A percentile compares a stretch with the other conserved stretches of the same genome.
Evolutionary conservation across 2,113 vertebrate genomes (phyloP).

Genomic region (Chinchilla lanigera): DNA sequence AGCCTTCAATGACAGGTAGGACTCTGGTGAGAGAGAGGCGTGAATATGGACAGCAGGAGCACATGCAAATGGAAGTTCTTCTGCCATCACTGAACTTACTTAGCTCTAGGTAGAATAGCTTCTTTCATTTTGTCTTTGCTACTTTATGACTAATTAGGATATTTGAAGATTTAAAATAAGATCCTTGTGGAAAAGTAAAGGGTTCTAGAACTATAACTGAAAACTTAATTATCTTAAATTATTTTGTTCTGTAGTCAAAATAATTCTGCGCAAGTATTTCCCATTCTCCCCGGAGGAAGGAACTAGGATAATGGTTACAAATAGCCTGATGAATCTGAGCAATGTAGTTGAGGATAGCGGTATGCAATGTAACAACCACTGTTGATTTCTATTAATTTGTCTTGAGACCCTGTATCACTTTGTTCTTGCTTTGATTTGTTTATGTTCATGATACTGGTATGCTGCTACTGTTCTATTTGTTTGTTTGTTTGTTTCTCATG

Average conservation of each 20-base stretch:
- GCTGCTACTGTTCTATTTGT: too few relatives aligned
- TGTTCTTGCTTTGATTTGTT: too few relatives aligned
- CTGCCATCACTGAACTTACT: background rate
- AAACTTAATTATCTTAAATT: constrained; percentile 54
- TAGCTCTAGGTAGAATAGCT: background rate
- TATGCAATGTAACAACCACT: too few relatives aligned
- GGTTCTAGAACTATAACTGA: background rate
- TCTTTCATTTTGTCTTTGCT: constrained; percentile 39
- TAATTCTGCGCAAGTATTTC: constrained; percentile 29
- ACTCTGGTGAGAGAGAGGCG: background rate
- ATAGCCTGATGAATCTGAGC: background rate
- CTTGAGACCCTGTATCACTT: too few relatives aligned
- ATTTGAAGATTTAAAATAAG: constrained; percentile 40
- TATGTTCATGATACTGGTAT: too few relatives aligned
- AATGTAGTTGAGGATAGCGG: too few relatives aligned
- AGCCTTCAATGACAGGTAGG: background rate
- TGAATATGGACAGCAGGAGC: background rate
- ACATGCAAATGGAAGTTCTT: constrained; percentile 11
- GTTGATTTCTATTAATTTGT: too few relatives aligned
- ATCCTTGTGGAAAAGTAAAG: constrained; percentile 39
- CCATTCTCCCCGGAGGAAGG: background rate
- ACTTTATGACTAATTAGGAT: background rate
- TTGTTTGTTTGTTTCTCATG: too few relatives aligned
- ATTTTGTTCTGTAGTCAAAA: constrained; percentile 17
- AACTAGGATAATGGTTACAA: background rate